Evolutionary conservation across 2,797 vertebrate genomes (phyloP).

Genomic region (Schizothorax lantsangensis): DNA sequence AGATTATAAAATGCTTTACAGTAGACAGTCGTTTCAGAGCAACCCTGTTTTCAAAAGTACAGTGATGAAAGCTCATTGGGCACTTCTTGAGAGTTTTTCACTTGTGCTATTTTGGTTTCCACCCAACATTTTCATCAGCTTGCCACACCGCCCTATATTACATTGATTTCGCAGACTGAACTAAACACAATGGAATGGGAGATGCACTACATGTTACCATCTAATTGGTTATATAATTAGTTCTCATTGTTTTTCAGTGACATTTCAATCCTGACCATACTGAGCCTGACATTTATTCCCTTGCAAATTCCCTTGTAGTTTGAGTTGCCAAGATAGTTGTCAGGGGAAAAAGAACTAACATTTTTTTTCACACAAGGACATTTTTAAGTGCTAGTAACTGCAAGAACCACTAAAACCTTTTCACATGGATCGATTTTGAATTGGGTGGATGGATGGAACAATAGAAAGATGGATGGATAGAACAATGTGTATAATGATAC

Average conservation of each 20-base stretch:
- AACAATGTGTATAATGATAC: too few relatives aligned
- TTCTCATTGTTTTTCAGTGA: constrained; percentile 67
- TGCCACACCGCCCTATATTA: background rate
- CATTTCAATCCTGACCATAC: constrained; percentile 67
- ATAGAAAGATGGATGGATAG: background rate
- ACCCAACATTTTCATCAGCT: background rate
- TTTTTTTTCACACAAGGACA: background rate
- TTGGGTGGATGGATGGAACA: background rate
- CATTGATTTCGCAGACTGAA: constrained; percentile 6
- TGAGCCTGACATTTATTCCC: constrained; percentile 79
- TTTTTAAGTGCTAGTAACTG: background rate
- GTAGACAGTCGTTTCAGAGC: background rate
- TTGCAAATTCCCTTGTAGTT: constrained; percentile 73
- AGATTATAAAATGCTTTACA: constrained; percentile 17
- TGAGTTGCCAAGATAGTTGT: constrained; percentile 83
- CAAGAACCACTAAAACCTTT: background rate
- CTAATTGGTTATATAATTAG: background rate
- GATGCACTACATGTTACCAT: background rate
- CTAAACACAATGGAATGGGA: background rate
- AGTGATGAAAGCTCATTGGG: background rate
- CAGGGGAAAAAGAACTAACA: constrained; percentile 61
- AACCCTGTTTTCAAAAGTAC: background rate
- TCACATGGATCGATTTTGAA: too few relatives aligned
- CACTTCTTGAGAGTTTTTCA: background rate
- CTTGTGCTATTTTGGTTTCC: background rate